phyloP scores from a whole-genome alignment of 2,113 vertebrate species.

The Bos indicus region DNA sequence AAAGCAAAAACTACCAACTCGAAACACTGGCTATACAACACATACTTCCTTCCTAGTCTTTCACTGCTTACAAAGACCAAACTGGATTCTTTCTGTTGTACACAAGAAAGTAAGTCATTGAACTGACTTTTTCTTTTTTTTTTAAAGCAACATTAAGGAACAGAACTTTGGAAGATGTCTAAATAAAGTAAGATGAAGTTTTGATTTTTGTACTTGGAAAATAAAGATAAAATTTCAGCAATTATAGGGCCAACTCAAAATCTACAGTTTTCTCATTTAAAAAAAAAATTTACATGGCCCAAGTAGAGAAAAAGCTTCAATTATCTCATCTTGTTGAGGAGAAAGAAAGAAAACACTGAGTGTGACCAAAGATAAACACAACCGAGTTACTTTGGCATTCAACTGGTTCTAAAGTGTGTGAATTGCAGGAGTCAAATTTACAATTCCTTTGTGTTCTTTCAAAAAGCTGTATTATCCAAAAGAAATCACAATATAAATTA shows the following conservation, averaged over 20 bases:
- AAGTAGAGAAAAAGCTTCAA: not conserved
- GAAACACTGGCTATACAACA: conserved; percentile 13
- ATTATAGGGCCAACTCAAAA: not conserved
- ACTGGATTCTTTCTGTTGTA: conserved; percentile 35
- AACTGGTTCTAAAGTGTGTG: not conserved
- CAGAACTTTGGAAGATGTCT: not conserved
- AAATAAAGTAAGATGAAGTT: not conserved
- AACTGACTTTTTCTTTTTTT: not conserved
- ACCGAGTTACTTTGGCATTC: not conserved
- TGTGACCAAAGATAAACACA: conserved; percentile 16
- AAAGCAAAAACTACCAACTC: conserved; percentile 46
- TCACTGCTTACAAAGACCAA: conserved; percentile 54
- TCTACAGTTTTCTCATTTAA: not conserved
- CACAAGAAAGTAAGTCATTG: conserved; percentile 39
- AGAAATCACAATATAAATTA: not conserved
- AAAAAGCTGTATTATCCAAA: not conserved
- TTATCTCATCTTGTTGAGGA: not conserved
- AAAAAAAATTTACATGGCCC: not conserved
- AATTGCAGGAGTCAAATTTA: not conserved
- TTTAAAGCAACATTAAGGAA: not conserved
- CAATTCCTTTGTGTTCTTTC: not conserved
- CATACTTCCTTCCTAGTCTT: conserved; percentile 68
- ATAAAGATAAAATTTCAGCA: conserved; percentile 11
- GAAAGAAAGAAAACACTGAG: not conserved
- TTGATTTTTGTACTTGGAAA: conserved; percentile 8